phyloP scores from a whole-genome alignment of 2,797 vertebrate species.

The Molossus molossus region DNA sequence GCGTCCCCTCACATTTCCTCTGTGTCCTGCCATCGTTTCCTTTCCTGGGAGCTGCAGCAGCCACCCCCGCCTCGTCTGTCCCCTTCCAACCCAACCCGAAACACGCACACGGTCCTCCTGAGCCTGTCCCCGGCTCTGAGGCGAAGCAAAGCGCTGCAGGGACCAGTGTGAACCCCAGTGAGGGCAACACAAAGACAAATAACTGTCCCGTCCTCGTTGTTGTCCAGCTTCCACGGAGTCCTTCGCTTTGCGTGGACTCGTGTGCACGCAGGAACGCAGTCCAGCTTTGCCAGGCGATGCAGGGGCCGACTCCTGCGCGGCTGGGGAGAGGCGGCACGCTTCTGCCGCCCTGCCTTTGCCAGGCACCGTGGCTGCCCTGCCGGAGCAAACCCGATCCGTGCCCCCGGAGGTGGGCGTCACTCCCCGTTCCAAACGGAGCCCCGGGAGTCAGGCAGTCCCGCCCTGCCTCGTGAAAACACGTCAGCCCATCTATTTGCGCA shows the following conservation, averaged over 20 bases:
- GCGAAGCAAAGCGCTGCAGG: accelerated
- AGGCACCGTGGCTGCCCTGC: background rate
- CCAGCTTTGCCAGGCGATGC: background rate
- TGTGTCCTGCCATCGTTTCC: background rate
- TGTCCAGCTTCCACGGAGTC: background rate
- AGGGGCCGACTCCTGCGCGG: background rate
- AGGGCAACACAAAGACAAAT: background rate
- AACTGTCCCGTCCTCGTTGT: background rate
- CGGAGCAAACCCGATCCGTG: background rate
- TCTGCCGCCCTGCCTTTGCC: background rate
- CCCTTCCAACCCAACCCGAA: background rate
- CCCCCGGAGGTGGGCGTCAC: background rate
- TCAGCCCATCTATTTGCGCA: too few species aligned
- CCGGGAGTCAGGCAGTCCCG: background rate
- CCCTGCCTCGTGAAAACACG: background rate
- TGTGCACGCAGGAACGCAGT: background rate
- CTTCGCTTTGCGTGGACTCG: background rate
- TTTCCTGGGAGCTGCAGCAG: background rate
- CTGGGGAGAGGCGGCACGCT: background rate
- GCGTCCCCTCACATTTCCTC: accelerated
- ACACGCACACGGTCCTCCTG: too few species aligned
- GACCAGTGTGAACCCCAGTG: background rate
- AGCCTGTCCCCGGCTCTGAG: background rate
- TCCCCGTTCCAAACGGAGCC: background rate
- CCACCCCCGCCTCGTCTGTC: background rate